Evolutionary conservation across 2,797 vertebrate genomes (phyloP).

Genomic region (Siniperca undulata): DNA sequence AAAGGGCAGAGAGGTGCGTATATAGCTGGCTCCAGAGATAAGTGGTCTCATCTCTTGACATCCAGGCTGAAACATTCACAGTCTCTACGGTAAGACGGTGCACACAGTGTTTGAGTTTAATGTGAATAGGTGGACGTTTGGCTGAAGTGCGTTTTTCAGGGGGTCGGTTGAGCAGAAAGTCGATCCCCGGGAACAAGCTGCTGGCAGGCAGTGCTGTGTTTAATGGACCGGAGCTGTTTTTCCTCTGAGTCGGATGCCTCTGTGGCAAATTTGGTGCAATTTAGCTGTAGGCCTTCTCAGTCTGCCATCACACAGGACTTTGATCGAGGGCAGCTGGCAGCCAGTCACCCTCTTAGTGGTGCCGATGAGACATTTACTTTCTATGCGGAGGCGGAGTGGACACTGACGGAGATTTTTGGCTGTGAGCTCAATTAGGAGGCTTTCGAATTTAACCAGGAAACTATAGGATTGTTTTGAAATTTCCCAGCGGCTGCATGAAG

Average conservation of each 20-base stretch:
- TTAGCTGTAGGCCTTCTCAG: conserved; percentile 36
- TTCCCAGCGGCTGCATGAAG: background rate
- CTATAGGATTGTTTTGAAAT: background rate
- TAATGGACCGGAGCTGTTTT: conserved; percentile 45
- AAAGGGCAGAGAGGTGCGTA: background rate
- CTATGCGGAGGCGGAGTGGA: background rate
- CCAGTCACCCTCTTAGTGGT: conserved; percentile 17
- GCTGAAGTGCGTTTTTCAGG: conserved; percentile 8
- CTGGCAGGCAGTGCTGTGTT: conserved; percentile 21
- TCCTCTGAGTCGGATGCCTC: conserved; percentile 22
- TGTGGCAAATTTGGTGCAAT: conserved; percentile 50
- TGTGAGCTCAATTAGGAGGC: conserved; percentile 22
- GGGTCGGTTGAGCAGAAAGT: background rate
- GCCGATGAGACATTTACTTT: conserved; percentile 32
- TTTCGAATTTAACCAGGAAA: background rate
- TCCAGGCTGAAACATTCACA: conserved; percentile 12
- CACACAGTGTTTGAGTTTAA: background rate
- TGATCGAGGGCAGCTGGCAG: conserved; percentile 49
- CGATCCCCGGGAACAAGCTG: conserved; percentile 10
- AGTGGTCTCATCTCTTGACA: background rate
- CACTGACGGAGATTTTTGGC: conserved; percentile 15
- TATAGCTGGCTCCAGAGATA: background rate
- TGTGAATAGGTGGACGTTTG: background rate
- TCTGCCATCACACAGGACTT: conserved; percentile 28
- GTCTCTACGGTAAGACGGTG: background rate